phyloP scores from a whole-genome alignment of 2,888 invertebrate genomes.

The Apamea monoglypha region DNA sequence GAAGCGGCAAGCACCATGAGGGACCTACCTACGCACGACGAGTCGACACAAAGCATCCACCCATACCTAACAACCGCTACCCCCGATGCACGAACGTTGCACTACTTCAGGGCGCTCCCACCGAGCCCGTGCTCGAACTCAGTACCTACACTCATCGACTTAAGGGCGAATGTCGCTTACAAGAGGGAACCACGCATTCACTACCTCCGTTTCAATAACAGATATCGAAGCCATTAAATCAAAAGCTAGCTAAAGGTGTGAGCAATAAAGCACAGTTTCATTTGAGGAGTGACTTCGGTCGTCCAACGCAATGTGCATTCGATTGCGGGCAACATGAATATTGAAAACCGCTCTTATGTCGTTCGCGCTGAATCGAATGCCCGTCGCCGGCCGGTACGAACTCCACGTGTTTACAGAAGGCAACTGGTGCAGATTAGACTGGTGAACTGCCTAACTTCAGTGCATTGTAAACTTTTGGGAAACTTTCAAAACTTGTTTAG shows the following conservation, averaged over 20 bases:
- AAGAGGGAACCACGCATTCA: constrained; percentile 70
- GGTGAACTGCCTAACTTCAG: constrained; percentile 77
- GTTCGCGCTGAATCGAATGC: constrained; percentile 81
- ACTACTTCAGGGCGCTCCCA: constrained; percentile 71
- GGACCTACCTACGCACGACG: constrained; percentile 87
- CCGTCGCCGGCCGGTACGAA: constrained; percentile 74
- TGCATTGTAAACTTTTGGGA: constrained; percentile 82
- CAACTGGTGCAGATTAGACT: constrained; percentile 82
- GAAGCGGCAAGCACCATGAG: constrained; percentile 82
- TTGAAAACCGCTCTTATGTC: constrained; percentile 88
- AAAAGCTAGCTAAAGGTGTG: constrained; percentile 75
- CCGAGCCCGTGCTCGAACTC: constrained; percentile 53
- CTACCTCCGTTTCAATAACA: constrained; percentile 77
- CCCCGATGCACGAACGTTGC: constrained; percentile 78
- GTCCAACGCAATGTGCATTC: constrained; percentile 84
- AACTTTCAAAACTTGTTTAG: constrained; percentile 53
- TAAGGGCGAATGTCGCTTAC: constrained; percentile 55
- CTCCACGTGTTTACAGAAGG: constrained; percentile 87
- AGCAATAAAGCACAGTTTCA: constrained; percentile 81
- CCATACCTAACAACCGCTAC: constrained; percentile 83
- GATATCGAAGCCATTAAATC: constrained; percentile 67
- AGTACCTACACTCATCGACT: constrained; percentile 64
- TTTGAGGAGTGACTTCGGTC: constrained; percentile 67
- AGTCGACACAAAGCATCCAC: constrained; percentile 85
- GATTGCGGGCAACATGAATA: constrained; percentile 83